phyloP scores from a whole-genome alignment of 2,888 invertebrate genomes.

The Trissonchulus latispiculum region DNA sequence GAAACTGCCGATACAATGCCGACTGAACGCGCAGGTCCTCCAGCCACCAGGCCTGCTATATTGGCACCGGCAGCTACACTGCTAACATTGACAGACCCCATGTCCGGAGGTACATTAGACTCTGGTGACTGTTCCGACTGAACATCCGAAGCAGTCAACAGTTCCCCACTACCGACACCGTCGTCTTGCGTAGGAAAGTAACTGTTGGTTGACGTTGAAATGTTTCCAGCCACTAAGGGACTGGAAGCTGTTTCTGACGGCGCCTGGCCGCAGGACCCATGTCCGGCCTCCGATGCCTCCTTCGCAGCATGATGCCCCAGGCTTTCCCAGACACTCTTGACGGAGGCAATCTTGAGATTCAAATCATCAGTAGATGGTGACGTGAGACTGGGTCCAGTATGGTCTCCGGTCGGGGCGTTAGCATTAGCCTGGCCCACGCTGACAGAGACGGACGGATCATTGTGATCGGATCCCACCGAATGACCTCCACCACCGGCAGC shows the following conservation, averaged over 20 bases:
- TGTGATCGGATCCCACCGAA: neutral
- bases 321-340: conserved; percentile 60
- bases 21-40: neutral
- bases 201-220: neutral
- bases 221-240: neutral
- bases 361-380: conserved; percentile 75
- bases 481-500: neutral
- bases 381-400: too few relatives aligned
- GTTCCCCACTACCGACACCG: neutral
- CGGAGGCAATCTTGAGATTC: conserved; percentile 83
- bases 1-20: neutral
- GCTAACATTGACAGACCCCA: too few relatives aligned
- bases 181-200: neutral
- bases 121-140: neutral
- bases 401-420: too few relatives aligned
- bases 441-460: neutral
- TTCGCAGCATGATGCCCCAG: conserved; percentile 10
- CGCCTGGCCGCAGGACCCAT: neutral
- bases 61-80: neutral
- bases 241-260: neutral
- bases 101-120: neutral
- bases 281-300: neutral
- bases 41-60: neutral
- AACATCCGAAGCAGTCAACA: neutral
- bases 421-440: too few relatives aligned